phyloP scores from a whole-genome alignment of 1,140 invertebrate species.

The Plodia interpunctella region DNA sequence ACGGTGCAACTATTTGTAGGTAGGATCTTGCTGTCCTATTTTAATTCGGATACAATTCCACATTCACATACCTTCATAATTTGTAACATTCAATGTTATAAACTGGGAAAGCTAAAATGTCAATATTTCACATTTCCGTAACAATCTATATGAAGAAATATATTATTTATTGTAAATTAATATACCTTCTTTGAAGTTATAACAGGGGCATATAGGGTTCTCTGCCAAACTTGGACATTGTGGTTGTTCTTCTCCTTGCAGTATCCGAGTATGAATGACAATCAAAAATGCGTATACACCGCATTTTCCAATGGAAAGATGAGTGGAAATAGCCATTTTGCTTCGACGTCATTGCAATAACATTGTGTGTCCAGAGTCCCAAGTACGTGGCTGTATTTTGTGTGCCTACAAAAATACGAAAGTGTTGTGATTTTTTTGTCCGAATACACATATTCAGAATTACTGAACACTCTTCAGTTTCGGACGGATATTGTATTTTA shows the following conservation, averaged over 20 bases:
- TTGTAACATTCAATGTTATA: too few species aligned
- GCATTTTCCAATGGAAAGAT: slow-evolving; percentile 53
- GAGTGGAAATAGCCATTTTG: slow-evolving; percentile 62
- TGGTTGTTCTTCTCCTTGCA: slow-evolving; percentile 72
- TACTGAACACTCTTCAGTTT: too few species aligned
- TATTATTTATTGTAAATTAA: not conserved
- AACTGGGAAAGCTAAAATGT: too few species aligned
- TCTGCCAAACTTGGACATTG: slow-evolving; percentile 84
- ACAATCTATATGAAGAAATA: too few species aligned
- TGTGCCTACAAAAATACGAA: slow-evolving; percentile 18
- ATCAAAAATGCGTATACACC: slow-evolving; percentile 61
- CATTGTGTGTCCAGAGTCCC: slow-evolving; percentile 51
- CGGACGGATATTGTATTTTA: too few species aligned
- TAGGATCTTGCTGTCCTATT: too few species aligned
- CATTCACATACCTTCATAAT: too few species aligned
- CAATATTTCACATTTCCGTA: too few species aligned
- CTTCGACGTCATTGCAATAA: slow-evolving; percentile 64
- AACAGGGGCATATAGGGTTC: slow-evolving; percentile 90
- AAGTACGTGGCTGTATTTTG: slow-evolving; percentile 9
- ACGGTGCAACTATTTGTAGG: too few species aligned
- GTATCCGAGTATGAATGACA: slow-evolving; percentile 66
- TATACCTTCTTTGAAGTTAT: slow-evolving; percentile 92
- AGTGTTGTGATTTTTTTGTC: too few species aligned
- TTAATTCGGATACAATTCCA: too few species aligned
- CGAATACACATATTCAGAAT: too few species aligned